Conservation (phyloP, 2,888 invertebrate genomes). For the Eupithecia subumbrata region DNA sequence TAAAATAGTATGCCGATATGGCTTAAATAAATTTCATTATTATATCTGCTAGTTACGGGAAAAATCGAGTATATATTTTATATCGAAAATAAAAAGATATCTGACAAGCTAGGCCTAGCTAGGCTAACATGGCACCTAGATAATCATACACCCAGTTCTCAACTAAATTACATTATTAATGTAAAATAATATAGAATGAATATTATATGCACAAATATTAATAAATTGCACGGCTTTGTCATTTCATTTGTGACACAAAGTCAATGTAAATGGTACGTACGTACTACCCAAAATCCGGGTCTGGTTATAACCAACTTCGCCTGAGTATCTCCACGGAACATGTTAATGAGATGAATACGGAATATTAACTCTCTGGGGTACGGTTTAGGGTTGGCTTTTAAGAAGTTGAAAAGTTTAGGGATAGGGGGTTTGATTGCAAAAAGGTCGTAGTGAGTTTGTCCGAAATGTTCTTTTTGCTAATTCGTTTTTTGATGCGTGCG, state of each 20-base stretch:
- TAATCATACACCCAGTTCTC: background rate
- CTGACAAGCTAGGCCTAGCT: background rate
- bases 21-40: too few species aligned
- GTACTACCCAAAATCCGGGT: constrained; percentile 29
- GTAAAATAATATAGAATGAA: too few species aligned
- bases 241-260: constrained; percentile 1
- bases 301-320: constrained; percentile 52
- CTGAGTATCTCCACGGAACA: constrained; percentile 54
- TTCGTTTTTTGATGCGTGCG: constrained; percentile 8
- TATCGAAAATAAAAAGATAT: too few species aligned
- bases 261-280: background rate
- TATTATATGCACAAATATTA: too few species aligned
- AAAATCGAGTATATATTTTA: too few species aligned
- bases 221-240: background rate
- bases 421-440: constrained; percentile 17
- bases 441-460: constrained; percentile 2
- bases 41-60: too few species aligned
- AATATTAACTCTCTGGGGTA: constrained; percentile 57
- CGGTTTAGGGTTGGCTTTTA: constrained; percentile 36
- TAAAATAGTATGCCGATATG: background rate
- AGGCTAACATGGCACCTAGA: background rate
- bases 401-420: constrained; percentile 34
- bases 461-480: constrained; percentile 2
- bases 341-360: constrained; percentile 64
- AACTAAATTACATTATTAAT: background rate